Evolutionary conservation across 2,113 vertebrate species (phyloP).

Genomic region (Chlamydotis undulata): DNA sequence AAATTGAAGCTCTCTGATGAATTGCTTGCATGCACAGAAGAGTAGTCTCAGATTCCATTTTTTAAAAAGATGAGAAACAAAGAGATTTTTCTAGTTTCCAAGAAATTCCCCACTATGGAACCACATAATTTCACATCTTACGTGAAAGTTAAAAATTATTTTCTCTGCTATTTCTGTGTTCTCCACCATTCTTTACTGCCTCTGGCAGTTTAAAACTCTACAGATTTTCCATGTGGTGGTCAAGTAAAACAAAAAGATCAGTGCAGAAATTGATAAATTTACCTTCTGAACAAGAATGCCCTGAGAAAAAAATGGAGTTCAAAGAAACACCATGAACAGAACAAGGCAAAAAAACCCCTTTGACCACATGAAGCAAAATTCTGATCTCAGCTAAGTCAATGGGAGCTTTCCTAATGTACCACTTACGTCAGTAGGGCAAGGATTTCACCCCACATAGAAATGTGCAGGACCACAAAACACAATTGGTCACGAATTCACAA

Average conservation of each 20-base stretch:
- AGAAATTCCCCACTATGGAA: background rate
- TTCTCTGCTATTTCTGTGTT: background rate
- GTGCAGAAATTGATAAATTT: background rate
- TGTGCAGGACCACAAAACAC: background rate
- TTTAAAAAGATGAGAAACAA: background rate
- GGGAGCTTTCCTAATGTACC: background rate
- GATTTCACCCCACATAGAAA: background rate
- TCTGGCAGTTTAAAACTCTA: background rate
- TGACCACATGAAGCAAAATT: background rate
- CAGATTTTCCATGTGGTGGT: background rate
- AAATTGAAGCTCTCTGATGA: background rate
- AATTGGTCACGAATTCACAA: background rate
- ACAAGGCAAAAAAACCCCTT: background rate
- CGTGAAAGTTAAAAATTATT: background rate
- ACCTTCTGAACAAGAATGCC: background rate
- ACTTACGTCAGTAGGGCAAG: background rate
- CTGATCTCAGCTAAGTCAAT: background rate
- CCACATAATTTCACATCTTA: background rate
- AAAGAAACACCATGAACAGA: background rate
- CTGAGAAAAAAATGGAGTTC: background rate
- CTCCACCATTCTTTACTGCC: background rate
- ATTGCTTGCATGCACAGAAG: background rate
- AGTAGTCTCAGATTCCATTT: background rate
- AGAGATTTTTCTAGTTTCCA: background rate
- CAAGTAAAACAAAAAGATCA: background rate